Conservation (phyloP, 2,888 invertebrate genomes). For the Linyphia triangularis region DNA sequence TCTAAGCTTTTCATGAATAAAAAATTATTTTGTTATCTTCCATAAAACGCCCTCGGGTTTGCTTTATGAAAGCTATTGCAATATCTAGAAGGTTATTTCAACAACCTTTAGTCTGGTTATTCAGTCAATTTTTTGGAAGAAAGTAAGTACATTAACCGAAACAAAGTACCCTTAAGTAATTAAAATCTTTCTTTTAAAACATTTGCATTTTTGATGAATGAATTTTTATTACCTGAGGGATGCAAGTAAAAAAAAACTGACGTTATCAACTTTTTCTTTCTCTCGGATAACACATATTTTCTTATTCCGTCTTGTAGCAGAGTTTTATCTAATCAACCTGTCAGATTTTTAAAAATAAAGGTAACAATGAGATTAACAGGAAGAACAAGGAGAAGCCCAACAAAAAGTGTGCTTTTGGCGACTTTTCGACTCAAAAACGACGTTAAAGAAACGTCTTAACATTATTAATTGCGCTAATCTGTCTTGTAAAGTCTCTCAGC, state of each 20-base stretch:
- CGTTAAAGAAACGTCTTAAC: constrained; percentile 30
- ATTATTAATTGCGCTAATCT: constrained; percentile 64
- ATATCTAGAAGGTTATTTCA: too few species aligned
- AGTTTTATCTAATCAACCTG: constrained; percentile 18
- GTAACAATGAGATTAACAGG: constrained; percentile 46
- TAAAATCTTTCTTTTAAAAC: not conserved
- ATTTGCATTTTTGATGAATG: not conserved
- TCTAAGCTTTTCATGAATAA: too few species aligned
- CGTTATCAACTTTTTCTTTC: not conserved
- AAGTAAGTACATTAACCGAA: too few species aligned
- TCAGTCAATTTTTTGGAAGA: too few species aligned
- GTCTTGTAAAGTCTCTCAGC: constrained; percentile 52
- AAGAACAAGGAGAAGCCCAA: not conserved
- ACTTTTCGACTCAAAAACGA: constrained; percentile 11
- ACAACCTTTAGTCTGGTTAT: too few species aligned
- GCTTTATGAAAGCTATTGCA: too few species aligned
- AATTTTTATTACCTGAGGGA: not conserved
- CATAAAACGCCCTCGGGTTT: too few species aligned
- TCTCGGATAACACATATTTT: too few species aligned
- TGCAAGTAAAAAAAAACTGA: not conserved
- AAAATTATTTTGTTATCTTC: too few species aligned
- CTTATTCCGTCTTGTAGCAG: not conserved
- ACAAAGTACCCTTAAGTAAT: not conserved
- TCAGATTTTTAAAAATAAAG: constrained; percentile 6
- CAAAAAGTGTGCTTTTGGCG: not conserved